Percentiles rank a stretch among this genome's conserved stretches.
These are phyloP conservation scores for Lateolabrax maculatus DNA, from an alignment of 2,797 vertebrate genomes.

Conservation along the genomic window DNA sequence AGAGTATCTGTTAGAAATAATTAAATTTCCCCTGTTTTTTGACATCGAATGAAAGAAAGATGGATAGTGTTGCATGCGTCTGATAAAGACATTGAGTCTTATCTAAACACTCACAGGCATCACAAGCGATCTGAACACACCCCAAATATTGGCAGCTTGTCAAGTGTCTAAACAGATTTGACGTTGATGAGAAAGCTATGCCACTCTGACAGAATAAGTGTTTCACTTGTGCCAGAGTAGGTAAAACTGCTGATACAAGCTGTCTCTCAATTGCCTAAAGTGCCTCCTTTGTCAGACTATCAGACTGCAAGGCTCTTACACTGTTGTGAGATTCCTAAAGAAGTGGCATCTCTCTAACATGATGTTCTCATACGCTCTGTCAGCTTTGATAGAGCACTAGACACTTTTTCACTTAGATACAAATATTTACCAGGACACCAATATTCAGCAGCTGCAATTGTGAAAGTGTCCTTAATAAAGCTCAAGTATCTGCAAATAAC, in stretches of 20 bases:
- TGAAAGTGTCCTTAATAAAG: constrained; percentile 16
- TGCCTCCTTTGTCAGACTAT: constrained; percentile 77
- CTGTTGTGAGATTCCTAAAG: constrained; percentile 61
- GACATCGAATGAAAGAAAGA: constrained; percentile 48
- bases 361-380: constrained; percentile 44
- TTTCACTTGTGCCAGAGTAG: constrained; percentile 73
- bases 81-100: constrained; percentile 53
- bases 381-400: constrained; percentile 57
- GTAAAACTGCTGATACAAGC: constrained; percentile 82
- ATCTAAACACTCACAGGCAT: constrained; percentile 62
- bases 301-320: constrained; percentile 57
- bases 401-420: constrained; percentile 40
- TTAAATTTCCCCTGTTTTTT: constrained; percentile 31
- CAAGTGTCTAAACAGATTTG: constrained; percentile 78
- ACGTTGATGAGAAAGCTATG: constrained; percentile 77
- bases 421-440: no score
- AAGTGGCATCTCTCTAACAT: constrained; percentile 63
- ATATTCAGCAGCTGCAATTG: constrained; percentile 45
- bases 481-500: constrained; percentile 10
- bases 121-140: constrained; percentile 52
- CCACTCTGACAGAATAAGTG: constrained; percentile 73
- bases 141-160: constrained; percentile 76
- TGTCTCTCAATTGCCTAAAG: constrained; percentile 78
- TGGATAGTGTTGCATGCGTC: constrained; percentile 40
- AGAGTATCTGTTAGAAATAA: constrained; percentile 8